Percentiles rank a stretch among this genome's conserved stretches.
Conservation (phyloP, 2,797 vertebrate species). For the Chlorospingus semifuscus region DNA sequence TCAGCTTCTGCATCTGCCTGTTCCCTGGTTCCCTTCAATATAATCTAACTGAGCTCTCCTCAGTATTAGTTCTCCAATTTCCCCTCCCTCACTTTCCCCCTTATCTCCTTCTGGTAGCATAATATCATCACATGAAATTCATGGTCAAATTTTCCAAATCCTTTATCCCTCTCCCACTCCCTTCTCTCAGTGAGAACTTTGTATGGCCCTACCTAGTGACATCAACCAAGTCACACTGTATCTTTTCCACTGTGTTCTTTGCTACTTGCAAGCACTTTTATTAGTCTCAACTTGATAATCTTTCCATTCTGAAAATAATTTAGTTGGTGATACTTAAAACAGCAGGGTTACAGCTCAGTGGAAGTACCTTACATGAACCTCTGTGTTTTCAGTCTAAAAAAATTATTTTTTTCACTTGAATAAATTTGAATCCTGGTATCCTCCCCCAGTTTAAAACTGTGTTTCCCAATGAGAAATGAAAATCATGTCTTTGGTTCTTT, state of each 20-base stretch:
- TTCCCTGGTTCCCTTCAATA: slow-evolving; percentile 12
- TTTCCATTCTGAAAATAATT: not conserved
- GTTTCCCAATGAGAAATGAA: not conserved
- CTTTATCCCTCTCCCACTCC: not conserved
- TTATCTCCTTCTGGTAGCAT: not conserved
- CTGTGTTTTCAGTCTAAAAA: not conserved
- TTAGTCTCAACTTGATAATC: not conserved
- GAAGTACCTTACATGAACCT: not conserved
- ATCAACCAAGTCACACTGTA: not conserved
- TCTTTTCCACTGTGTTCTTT: not conserved
- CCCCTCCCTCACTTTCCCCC: not conserved
- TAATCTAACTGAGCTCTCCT: not conserved
- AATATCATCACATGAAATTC: slow-evolving; percentile 3
- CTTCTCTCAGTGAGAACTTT: not conserved
- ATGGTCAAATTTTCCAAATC: not conserved
- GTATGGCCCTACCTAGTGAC: not conserved
- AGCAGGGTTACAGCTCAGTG: not conserved
- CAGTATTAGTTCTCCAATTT: not conserved
- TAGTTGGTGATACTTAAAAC: not conserved
- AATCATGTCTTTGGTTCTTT: not conserved
- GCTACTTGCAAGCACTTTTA: not conserved
- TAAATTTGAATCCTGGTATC: not conserved
- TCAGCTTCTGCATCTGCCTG: not conserved
- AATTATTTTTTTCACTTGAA: not conserved
- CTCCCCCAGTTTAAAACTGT: not conserved